A percentile compares a stretch with the other conserved stretches of the same genome.
Conservation (phyloP, 2,797 vertebrate species). For the Gobio occitaniae region DNA sequence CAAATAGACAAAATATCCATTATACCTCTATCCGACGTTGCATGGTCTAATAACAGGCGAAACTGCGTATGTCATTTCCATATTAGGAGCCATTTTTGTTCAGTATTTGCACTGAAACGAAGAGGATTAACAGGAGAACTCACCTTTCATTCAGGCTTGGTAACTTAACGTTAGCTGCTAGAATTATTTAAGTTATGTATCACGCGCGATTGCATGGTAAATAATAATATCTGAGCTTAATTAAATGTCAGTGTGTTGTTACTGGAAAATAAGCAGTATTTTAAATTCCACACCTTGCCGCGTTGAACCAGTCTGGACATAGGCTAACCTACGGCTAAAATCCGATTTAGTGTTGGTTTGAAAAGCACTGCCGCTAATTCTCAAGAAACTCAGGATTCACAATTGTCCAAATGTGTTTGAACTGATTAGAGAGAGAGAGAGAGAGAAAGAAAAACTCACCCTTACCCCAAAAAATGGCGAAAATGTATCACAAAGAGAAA, state of each 20-base stretch:
- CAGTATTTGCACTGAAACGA: neutral
- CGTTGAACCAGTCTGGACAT: neutral
- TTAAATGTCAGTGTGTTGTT: neutral
- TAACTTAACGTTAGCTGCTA: neutral
- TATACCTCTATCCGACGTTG: neutral
- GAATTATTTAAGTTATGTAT: neutral
- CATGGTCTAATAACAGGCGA: neutral
- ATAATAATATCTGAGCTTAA: neutral
- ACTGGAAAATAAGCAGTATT: neutral
- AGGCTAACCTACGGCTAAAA: neutral
- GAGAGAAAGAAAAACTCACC: neutral
- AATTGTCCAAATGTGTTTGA: neutral
- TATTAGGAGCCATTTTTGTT: neutral
- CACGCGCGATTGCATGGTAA: neutral
- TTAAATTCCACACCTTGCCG: neutral
- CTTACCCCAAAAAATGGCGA: slow-evolving; percentile 38
- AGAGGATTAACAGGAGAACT: slow-evolving; percentile 5
- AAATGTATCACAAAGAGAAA: slow-evolving; percentile 88
- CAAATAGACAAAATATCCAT: neutral
- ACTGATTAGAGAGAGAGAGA: neutral
- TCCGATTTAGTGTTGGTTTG: neutral
- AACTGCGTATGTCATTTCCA: neutral
- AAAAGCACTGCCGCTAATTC: neutral
- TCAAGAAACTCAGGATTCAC: neutral
- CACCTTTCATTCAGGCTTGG: neutral